Conservation (phyloP, 2,113 vertebrate genomes). For the Pluvianellus socialis region DNA sequence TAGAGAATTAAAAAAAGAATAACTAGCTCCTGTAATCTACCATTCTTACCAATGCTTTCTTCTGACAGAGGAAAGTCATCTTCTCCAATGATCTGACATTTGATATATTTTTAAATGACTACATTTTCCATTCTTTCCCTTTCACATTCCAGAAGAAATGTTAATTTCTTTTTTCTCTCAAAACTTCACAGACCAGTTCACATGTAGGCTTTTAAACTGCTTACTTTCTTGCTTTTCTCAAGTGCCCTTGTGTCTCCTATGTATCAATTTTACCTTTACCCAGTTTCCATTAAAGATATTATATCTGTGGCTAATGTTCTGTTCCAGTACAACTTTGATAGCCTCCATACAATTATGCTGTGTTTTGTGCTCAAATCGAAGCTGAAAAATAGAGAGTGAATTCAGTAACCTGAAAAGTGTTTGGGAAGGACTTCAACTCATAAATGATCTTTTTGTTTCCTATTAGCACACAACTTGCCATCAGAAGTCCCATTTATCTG, state of each 20-base stretch:
- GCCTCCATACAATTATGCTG: neutral
- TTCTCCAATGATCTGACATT: neutral
- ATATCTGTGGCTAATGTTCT: slow-evolving; percentile 10
- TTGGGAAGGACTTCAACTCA: neutral
- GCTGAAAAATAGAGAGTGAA: slow-evolving; percentile 2
- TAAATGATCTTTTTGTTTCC: neutral
- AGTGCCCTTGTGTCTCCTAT: neutral
- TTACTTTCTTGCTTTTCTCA: neutral
- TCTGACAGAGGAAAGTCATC: neutral
- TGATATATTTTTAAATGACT: neutral
- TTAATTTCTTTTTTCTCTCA: neutral
- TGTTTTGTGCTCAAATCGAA: slow-evolving; percentile 23
- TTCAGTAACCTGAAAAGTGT: neutral
- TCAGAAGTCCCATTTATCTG: neutral
- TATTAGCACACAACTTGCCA: neutral
- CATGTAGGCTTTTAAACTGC: neutral
- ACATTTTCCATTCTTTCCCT: neutral
- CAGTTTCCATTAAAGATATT: slow-evolving; percentile 3
- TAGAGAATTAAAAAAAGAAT: neutral
- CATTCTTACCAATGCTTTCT: neutral
- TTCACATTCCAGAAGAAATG: neutral
- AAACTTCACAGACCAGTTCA: neutral
- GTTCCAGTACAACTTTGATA: slow-evolving; percentile 2
- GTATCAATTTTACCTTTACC: neutral
- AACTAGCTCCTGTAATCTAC: neutral